Percentiles rank a stretch among this genome's conserved stretches.
Conservation (phyloP, 2,797 vertebrate species). For the Lacerta viridis region DNA sequence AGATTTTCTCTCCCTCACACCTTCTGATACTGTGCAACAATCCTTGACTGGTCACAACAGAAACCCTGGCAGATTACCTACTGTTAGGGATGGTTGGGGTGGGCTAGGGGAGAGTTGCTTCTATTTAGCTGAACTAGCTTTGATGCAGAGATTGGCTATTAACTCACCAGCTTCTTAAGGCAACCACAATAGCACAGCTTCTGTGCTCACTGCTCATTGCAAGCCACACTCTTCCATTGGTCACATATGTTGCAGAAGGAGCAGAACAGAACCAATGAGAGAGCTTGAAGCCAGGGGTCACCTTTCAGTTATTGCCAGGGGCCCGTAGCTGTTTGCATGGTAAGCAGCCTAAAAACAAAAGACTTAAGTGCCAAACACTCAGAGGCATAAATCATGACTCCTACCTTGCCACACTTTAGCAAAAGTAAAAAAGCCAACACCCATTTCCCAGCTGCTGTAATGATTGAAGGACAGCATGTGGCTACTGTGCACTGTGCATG, state of each 20-base stretch:
- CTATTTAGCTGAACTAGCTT: neutral
- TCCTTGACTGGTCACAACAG: neutral
- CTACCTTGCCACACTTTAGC: neutral
- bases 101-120: neutral
- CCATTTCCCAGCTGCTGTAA: fast-evolving
- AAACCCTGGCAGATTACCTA: too few species aligned
- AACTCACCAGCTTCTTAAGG: neutral
- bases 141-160: neutral
- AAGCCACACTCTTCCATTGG: neutral
- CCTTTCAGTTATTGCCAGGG: constrained; percentile 4
- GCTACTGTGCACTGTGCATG: constrained; percentile 38
- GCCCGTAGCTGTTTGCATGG: neutral
- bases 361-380: neutral
- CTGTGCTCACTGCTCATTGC: neutral
- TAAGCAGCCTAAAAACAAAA: neutral
- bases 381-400: neutral
- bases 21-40: neutral
- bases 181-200: neutral
- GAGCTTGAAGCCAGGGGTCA: constrained; percentile 7
- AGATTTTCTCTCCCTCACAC: neutral
- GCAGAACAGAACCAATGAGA: constrained; percentile 13
- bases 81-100: neutral
- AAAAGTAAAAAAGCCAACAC: constrained; percentile 30
- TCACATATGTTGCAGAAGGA: neutral
- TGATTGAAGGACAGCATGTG: neutral